Percentiles rank a stretch among this genome's conserved stretches.
Evolutionary conservation across 2,113 vertebrate species (phyloP).

Genomic region (Myocastor coypus): DNA sequence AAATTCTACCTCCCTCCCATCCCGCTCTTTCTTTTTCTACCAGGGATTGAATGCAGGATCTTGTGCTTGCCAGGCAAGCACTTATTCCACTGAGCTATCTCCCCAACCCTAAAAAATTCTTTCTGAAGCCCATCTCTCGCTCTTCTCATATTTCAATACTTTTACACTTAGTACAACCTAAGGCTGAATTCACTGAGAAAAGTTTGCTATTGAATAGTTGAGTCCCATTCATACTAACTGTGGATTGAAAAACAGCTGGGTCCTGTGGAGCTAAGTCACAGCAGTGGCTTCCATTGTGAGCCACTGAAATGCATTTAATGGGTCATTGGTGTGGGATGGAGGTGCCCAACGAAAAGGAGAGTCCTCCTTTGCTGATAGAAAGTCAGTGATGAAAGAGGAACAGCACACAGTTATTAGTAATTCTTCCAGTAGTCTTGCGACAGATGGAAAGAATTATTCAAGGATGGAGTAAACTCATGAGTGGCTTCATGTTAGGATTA

Average conservation of each 20-base stretch:
- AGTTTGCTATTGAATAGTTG: neutral
- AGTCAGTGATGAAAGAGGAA: neutral
- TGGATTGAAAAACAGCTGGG: neutral
- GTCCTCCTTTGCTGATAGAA: neutral
- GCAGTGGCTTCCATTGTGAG: neutral
- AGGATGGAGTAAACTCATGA: neutral
- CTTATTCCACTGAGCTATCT: too few species aligned
- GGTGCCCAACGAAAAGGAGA: neutral
- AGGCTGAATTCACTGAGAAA: neutral
- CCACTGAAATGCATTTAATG: neutral
- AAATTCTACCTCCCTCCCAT: neutral
- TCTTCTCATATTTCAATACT: neutral
- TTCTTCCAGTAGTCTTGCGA: neutral
- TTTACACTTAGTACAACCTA: neutral
- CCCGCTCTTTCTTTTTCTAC: too few species aligned
- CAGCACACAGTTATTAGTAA: neutral
- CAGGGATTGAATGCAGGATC: too few species aligned
- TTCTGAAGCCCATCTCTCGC: neutral
- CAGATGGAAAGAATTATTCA: neutral
- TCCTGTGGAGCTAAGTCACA: neutral
- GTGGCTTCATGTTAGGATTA: neutral
- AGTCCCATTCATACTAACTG: neutral
- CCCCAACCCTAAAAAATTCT: neutral
- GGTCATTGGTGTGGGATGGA: neutral
- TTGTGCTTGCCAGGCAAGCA: too few species aligned